Evolutionary conservation across 2,797 vertebrate species (phyloP).

Genomic region (Hirundo rustica): DNA sequence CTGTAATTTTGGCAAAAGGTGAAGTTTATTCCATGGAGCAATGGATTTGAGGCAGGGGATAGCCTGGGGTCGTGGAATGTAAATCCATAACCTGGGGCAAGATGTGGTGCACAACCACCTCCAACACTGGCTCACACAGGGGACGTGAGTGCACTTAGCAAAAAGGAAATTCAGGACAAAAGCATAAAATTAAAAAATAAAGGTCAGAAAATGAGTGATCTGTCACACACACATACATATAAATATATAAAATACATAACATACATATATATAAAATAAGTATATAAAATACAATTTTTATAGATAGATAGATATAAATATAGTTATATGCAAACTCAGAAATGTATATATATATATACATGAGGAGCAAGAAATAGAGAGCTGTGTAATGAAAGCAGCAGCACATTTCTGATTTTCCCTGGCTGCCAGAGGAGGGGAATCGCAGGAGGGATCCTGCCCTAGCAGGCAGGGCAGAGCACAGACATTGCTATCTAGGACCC

Average conservation of each 20-base stretch:
- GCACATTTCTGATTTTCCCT: conserved; percentile 27
- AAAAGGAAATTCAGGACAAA: background rate
- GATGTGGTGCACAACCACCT: accelerated
- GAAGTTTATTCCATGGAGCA: background rate
- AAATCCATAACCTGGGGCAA: too few relatives aligned
- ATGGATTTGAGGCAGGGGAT: background rate
- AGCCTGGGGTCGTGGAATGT: background rate
- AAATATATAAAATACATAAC: too few relatives aligned
- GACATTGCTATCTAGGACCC: background rate
- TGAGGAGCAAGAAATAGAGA: background rate
- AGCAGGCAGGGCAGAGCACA: background rate
- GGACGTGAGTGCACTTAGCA: background rate
- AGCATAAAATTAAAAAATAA: background rate
- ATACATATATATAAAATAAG: too few relatives aligned
- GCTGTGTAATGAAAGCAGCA: background rate
- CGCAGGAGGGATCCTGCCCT: background rate
- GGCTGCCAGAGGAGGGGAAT: background rate
- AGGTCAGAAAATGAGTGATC: background rate
- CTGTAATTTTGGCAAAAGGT: background rate
- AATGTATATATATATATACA: accelerated
- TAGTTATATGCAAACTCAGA: background rate
- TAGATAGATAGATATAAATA: too few relatives aligned
- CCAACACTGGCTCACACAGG: background rate
- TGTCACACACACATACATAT: background rate
- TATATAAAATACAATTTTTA: too few relatives aligned